Conservation (phyloP, 2,797 vertebrate species). For the Sphaeramia orbicularis region DNA sequence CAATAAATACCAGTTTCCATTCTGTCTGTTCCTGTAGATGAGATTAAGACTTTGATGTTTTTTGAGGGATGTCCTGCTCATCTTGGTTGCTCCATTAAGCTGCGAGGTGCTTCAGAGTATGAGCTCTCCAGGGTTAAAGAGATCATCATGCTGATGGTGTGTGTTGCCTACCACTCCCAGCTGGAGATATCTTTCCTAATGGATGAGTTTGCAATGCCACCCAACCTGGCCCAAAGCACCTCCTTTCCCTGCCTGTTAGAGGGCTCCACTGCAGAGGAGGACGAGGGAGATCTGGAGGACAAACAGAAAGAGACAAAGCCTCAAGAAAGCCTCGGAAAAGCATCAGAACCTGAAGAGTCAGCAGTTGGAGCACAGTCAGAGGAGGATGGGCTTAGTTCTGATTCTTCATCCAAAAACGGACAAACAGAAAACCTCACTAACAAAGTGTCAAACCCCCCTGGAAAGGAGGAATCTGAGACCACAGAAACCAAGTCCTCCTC, state of each 20-base stretch:
- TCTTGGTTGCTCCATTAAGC: slow-evolving; percentile 95
- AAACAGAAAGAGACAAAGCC: slow-evolving; percentile 6
- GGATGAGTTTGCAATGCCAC: slow-evolving; percentile 99
- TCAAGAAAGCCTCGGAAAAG: slow-evolving; percentile 36
- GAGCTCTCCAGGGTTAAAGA: slow-evolving; percentile 97
- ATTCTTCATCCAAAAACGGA: slow-evolving; percentile 59
- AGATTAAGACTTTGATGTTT: slow-evolving; percentile 96
- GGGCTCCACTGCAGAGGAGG: slow-evolving; percentile 70
- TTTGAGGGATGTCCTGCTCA: slow-evolving; percentile 96
- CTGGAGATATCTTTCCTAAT: slow-evolving; percentile 99
- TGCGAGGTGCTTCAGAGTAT: slow-evolving; percentile 93
- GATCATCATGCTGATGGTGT: slow-evolving; percentile 96
- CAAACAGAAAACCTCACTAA: slow-evolving; percentile 59
- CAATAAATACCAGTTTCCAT: not conserved
- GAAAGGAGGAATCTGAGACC: slow-evolving; percentile 42
- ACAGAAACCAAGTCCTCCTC: slow-evolving; percentile 69
- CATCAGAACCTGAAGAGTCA: slow-evolving; percentile 38
- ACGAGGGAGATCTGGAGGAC: slow-evolving; percentile 46
- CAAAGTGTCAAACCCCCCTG: slow-evolving; percentile 12
- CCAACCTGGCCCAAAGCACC: slow-evolving; percentile 87
- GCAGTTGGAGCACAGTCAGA: slow-evolving; percentile 74
- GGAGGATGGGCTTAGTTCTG: slow-evolving; percentile 71
- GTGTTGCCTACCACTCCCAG: slow-evolving; percentile 98
- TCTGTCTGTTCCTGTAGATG: slow-evolving; percentile 79
- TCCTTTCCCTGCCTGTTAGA: slow-evolving; percentile 93